Percentiles rank a stretch among this genome's conserved stretches.
phyloP scores from a whole-genome alignment of 2,797 vertebrate species.

The Sphaeramia orbicularis region DNA sequence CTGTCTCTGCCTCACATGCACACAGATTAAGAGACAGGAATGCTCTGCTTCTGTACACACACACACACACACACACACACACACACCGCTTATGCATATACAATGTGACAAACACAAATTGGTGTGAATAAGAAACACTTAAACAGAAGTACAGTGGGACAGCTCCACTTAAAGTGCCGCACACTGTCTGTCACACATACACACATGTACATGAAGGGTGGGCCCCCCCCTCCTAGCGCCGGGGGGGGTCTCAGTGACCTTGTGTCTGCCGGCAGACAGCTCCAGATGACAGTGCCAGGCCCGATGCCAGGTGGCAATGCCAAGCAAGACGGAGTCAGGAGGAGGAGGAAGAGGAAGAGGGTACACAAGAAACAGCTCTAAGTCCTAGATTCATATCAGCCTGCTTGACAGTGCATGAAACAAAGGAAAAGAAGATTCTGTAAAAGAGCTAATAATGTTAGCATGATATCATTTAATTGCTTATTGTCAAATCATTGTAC shows the following conservation, averaged over 20 bases:
- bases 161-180: slow-evolving; percentile 46
- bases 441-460: too few relatives aligned
- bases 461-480: too few relatives aligned
- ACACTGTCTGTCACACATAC: slow-evolving; percentile 40
- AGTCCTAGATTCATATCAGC: slow-evolving; percentile 36
- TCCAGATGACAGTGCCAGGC: slow-evolving; percentile 70
- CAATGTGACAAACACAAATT: slow-evolving; percentile 59
- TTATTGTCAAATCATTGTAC: too few relatives aligned
- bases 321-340: slow-evolving; percentile 57
- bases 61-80: slow-evolving; percentile 27
- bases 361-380: slow-evolving; percentile 47
- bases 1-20: slow-evolving; percentile 17
- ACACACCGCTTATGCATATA: slow-evolving; percentile 48
- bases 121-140: slow-evolving; percentile 50
- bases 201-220: slow-evolving; percentile 51
- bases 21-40: slow-evolving; percentile 21
- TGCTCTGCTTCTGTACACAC: slow-evolving; percentile 11
- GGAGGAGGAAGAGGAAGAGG: neutral
- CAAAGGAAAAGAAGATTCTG: neutral
- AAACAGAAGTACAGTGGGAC: slow-evolving; percentile 32
- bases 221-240: slow-evolving; percentile 41
- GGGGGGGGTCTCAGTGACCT: slow-evolving; percentile 76
- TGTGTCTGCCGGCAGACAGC: slow-evolving; percentile 74
- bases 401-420: slow-evolving; percentile 7
- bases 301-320: slow-evolving; percentile 75